These are phyloP conservation scores for Tenodera sinensis DNA, from an alignment of 2,888 invertebrate genomes.

Conservation along the genomic window DNA sequence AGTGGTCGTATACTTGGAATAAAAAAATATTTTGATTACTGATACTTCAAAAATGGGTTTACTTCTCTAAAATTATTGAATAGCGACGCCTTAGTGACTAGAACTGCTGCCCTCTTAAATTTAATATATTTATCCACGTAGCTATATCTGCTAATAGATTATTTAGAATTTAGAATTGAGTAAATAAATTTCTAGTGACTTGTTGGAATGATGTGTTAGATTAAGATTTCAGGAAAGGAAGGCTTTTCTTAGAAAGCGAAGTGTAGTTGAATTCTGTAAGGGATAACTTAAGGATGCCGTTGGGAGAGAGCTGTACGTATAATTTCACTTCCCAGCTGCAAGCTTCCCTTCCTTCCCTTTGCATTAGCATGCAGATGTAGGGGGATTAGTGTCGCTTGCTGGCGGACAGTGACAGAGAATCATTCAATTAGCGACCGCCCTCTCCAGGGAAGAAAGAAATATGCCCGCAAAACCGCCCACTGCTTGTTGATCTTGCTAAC, in stretches of 20 bases:
- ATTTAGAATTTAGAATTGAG: no score
- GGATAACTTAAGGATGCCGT: not conserved
- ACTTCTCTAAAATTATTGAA: no score
- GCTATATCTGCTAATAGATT: no score
- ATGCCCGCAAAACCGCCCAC: not conserved
- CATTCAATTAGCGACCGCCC: constrained; percentile 8
- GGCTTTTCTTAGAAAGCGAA: not conserved
- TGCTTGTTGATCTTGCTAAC: not conserved
- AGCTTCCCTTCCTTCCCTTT: not conserved
- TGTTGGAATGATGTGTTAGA: no score
- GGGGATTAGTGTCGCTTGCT: not conserved
- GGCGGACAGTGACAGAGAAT: constrained; percentile 10
- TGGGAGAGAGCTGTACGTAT: not conserved
- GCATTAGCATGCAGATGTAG: constrained; percentile 20
- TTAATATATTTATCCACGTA: no score
- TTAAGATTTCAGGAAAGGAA: not conserved
- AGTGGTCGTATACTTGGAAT: no score
- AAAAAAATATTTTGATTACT: no score
- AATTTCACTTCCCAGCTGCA: not conserved
- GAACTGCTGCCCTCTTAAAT: no score
- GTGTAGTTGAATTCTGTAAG: not conserved
- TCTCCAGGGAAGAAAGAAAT: not conserved
- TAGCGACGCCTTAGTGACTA: no score
- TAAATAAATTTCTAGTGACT: no score
- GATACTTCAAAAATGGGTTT: no score